Evolutionary conservation across 2,888 invertebrate genomes (phyloP).

Genomic region (Cheilosia grossa): DNA sequence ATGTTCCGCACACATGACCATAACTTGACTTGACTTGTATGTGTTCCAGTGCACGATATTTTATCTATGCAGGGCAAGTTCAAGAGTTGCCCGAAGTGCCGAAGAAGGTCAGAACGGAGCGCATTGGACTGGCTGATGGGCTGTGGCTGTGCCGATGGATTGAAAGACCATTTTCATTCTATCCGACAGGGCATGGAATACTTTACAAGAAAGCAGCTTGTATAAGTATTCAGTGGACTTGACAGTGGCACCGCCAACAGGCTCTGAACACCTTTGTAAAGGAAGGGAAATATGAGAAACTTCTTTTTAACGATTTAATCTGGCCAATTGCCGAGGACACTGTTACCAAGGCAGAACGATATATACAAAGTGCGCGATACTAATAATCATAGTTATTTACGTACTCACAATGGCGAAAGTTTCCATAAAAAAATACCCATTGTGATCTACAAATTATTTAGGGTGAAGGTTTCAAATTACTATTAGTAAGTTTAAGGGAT

Average conservation of each 20-base stretch:
- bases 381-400: too few relatives aligned
- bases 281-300: too few relatives aligned
- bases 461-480: too few relatives aligned
- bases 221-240: conserved; percentile 13
- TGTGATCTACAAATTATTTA: too few relatives aligned
- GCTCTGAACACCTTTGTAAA: background rate
- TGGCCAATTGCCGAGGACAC: too few relatives aligned
- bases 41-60: conserved; percentile 68
- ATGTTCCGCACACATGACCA: conserved; percentile 55
- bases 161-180: conserved; percentile 50
- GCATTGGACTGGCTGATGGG: conserved; percentile 23
- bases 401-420: too few relatives aligned
- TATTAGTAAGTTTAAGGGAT: too few relatives aligned
- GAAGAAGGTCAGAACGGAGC: conserved; percentile 64
- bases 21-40: conserved; percentile 30
- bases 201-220: conserved; percentile 52
- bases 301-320: too few relatives aligned
- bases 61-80: conserved; percentile 69
- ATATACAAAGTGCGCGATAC: too few relatives aligned
- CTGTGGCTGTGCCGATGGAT: conserved; percentile 11
- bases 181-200: conserved; percentile 55
- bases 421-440: too few relatives aligned
- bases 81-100: conserved; percentile 65
- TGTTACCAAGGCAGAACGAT: too few relatives aligned
- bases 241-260: conserved; percentile 38